Evolutionary conservation across 2,113 vertebrate species (phyloP).

Genomic region (Cyanoderma ruficeps): DNA sequence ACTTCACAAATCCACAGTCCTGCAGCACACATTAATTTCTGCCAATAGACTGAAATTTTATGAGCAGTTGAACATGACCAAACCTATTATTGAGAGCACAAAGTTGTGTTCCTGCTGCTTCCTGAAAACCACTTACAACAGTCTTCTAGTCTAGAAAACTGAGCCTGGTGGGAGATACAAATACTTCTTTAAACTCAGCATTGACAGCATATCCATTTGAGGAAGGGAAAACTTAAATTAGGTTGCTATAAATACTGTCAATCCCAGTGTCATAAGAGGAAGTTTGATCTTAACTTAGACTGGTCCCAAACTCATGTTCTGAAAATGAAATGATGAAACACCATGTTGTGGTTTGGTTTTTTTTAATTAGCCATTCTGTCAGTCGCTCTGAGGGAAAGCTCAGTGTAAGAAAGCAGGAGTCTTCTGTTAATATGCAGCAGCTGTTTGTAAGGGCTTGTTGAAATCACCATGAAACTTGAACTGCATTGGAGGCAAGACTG

Average conservation of each 20-base stretch:
- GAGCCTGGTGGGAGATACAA: constrained; percentile 4
- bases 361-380: background rate
- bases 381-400: background rate
- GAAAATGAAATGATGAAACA: constrained; percentile 29
- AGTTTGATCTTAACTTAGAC: constrained; percentile 31
- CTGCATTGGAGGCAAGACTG: background rate
- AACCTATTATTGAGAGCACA: background rate
- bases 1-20: background rate
- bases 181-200: constrained; percentile 15
- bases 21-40: background rate
- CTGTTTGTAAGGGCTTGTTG: constrained; percentile 46
- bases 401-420: background rate
- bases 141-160: constrained; percentile 21
- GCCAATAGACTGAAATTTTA: background rate
- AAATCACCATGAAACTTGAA: constrained; percentile 58
- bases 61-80: background rate
- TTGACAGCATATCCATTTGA: background rate
- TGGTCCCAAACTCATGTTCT: background rate
- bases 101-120: background rate
- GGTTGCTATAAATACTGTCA: constrained; percentile 42
- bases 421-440: constrained; percentile 43
- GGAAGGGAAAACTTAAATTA: constrained; percentile 56
- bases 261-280: constrained; percentile 10
- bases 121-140: background rate
- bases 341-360: background rate